phyloP scores from a whole-genome alignment of 2,888 invertebrate species.

The Heliconius sara region DNA sequence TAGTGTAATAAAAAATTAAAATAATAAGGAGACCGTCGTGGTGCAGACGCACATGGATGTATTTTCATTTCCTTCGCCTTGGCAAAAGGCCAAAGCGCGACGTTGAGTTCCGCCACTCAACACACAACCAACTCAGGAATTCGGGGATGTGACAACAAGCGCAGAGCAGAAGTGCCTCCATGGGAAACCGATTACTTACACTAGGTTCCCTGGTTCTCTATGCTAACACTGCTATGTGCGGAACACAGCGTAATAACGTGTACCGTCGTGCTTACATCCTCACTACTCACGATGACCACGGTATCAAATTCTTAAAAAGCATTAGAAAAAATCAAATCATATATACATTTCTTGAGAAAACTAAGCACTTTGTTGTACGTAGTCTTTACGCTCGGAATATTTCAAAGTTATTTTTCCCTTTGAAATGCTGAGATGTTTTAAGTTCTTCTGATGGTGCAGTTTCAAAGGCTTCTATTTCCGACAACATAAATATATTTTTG shows the following conservation, averaged over 20 bases:
- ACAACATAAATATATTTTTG: constrained; percentile 18
- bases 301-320: neutral
- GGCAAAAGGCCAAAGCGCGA: neutral
- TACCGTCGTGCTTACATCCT: neutral
- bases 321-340: neutral
- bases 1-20: no score
- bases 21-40: no score
- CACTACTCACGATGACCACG: neutral
- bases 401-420: constrained; percentile 12
- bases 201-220: neutral
- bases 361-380: constrained; percentile 12
- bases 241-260: neutral
- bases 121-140: neutral
- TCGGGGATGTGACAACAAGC: neutral
- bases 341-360: constrained; percentile 16
- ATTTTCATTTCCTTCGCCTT: neutral
- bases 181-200: neutral
- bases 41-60: no score
- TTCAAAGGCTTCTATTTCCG: constrained; percentile 27
- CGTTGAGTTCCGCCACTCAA: neutral
- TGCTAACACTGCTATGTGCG: neutral
- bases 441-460: constrained; percentile 23
- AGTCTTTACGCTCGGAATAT: constrained; percentile 15
- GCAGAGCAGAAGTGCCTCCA: neutral
- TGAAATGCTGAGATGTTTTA: constrained; percentile 26